Conservation (phyloP, 2,113 vertebrate genomes). For the Naja naja region DNA sequence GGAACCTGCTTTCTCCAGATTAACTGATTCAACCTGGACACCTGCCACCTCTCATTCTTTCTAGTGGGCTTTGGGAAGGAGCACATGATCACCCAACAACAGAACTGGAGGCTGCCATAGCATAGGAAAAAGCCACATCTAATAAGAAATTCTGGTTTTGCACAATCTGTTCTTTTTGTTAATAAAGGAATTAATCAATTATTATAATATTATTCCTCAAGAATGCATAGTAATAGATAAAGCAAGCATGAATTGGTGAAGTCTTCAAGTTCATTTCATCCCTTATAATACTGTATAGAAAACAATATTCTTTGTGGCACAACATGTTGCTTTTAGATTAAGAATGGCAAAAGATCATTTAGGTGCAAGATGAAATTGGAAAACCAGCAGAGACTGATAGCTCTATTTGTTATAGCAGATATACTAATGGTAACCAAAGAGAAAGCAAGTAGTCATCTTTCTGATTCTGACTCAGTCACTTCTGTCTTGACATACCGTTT, state of each 20-base stretch:
- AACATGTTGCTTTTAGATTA: neutral
- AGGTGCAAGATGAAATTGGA: neutral
- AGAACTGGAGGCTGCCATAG: slow-evolving; percentile 7
- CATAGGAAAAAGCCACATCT: neutral
- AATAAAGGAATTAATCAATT: neutral
- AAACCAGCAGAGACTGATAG: neutral
- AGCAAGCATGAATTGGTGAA: neutral
- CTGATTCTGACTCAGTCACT: neutral
- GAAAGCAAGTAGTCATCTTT: neutral
- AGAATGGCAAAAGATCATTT: neutral
- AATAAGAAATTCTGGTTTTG: neutral
- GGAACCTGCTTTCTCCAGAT: slow-evolving; percentile 72
- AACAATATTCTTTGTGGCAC: neutral
- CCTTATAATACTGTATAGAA: neutral
- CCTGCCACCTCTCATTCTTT: slow-evolving; percentile 79
- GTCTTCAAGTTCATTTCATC: neutral
- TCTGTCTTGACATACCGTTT: neutral
- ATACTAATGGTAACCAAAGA: neutral
- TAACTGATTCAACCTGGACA: slow-evolving; percentile 76
- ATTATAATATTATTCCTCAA: slow-evolving; percentile 1
- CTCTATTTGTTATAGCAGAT: neutral
- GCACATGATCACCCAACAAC: neutral
- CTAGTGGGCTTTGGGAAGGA: slow-evolving; percentile 53
- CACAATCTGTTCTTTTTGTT: slow-evolving; percentile 5
- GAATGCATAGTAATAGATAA: neutral